A percentile compares a stretch with the other conserved stretches of the same genome.
phyloP scores from a whole-genome alignment of 2,888 invertebrate species.

The Stegophylla sp. region DNA sequence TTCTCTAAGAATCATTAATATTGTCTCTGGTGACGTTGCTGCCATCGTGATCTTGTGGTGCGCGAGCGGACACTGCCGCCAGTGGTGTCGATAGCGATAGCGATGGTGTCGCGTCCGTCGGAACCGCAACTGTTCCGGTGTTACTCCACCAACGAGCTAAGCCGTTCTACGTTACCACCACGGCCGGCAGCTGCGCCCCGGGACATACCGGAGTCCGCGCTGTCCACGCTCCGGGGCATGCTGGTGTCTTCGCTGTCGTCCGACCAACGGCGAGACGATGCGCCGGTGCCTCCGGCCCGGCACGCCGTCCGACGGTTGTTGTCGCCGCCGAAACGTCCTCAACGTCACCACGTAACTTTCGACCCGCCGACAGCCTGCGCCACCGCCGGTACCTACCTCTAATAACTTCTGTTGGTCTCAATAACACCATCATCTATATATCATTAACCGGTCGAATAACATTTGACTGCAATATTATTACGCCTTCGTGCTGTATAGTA shows the following conservation, averaged over 20 bases:
- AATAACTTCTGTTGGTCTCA: too few relatives aligned
- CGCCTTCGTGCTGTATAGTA: too few relatives aligned
- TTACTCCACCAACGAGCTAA: not conserved
- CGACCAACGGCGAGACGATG: not conserved
- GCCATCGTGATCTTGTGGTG: not conserved
- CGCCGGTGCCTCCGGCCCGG: constrained; percentile 15
- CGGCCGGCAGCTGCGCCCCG: too few relatives aligned
- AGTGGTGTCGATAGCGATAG: not conserved
- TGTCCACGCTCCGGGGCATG: constrained; percentile 34
- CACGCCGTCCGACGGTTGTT: not conserved
- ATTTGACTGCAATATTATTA: too few relatives aligned
- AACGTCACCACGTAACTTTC: constrained; percentile 20
- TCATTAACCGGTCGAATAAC: too few relatives aligned
- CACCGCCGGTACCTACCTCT: constrained; percentile 20
- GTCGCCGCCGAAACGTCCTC: constrained; percentile 19
- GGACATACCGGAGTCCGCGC: constrained; percentile 28
- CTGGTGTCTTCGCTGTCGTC: constrained; percentile 35
- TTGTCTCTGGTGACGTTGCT: too few relatives aligned
- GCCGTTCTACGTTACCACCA: too few relatives aligned
- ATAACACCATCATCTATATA: too few relatives aligned
- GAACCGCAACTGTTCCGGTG: not conserved
- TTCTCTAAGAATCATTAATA: too few relatives aligned
- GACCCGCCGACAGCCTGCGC: not conserved
- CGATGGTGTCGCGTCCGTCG: not conserved
- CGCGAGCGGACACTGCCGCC: not conserved